These are phyloP conservation scores for Rattus rattus DNA, from an alignment of 2,113 vertebrate species.

Conservation along the genomic window DNA sequence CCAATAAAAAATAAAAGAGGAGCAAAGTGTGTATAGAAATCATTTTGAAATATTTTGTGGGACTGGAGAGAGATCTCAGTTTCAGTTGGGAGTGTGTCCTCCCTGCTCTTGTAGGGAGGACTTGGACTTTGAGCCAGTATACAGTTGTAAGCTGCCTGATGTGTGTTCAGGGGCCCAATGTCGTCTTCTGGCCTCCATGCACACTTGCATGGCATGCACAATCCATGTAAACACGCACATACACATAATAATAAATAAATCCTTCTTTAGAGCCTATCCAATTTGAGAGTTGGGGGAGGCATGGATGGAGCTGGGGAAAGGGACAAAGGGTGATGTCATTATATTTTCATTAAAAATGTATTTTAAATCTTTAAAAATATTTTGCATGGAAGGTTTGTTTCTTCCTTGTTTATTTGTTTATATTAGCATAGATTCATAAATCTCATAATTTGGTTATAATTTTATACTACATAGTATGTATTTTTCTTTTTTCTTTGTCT, in stretches of 20 bases:
- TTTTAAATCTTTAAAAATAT: background rate
- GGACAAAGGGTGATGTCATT: background rate
- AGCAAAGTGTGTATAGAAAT: background rate
- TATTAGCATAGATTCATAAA: background rate
- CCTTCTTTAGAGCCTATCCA: background rate
- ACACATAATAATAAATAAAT: background rate
- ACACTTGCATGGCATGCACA: background rate
- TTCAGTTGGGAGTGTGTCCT: no score
- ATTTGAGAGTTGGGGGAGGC: background rate
- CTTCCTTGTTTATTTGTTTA: background rate
- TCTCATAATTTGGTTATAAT: conserved; percentile 27
- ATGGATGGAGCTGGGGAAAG: background rate
- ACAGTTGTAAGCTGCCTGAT: background rate
- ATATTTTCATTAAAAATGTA: background rate
- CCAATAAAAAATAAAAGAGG: background rate
- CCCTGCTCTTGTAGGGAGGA: background rate
- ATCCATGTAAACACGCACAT: background rate
- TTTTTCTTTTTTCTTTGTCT: background rate
- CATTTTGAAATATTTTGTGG: background rate
- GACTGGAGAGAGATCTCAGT: background rate
- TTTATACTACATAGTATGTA: background rate
- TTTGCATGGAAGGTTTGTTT: background rate
- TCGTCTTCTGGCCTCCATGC: background rate
- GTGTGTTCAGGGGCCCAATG: background rate
- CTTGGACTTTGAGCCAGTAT: background rate